Conservation (phyloP, 2,888 invertebrate genomes). For the Lasius platythorax region DNA sequence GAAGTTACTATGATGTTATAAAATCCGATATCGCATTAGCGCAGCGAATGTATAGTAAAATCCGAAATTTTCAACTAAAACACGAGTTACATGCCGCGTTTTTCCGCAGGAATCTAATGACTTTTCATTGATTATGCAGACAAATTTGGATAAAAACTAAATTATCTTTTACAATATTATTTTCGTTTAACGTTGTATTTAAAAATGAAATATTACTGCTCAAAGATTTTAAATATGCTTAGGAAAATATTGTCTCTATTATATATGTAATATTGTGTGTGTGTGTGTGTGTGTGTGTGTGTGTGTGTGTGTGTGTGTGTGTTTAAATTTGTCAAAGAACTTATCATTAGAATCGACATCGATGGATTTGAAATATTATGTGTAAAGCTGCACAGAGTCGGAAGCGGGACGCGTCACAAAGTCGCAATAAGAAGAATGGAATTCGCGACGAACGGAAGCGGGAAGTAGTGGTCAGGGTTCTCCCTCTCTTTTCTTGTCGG, state of each 20-base stretch:
- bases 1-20: background rate
- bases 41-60: background rate
- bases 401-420: background rate
- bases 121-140: background rate
- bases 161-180: background rate
- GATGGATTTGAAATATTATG: background rate
- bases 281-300: no score
- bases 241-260: background rate
- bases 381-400: background rate
- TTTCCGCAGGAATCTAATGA: background rate
- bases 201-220: background rate
- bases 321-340: background rate
- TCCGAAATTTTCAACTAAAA: slow-evolving; percentile 7
- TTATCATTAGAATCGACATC: background rate
- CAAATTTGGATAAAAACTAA: background rate
- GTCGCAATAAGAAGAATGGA: slow-evolving; percentile 9
- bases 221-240: background rate
- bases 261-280: no score
- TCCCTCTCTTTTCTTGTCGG: slow-evolving; percentile 19
- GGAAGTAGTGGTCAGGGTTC: slow-evolving; percentile 26
- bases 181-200: background rate
- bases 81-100: background rate
- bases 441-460: slow-evolving; percentile 29
- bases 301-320: no score
- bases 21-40: background rate